Base-by-base conservation (phyloP, 2,888 invertebrate genomes). In the Psylliodes chrysocephalus region DNA sequence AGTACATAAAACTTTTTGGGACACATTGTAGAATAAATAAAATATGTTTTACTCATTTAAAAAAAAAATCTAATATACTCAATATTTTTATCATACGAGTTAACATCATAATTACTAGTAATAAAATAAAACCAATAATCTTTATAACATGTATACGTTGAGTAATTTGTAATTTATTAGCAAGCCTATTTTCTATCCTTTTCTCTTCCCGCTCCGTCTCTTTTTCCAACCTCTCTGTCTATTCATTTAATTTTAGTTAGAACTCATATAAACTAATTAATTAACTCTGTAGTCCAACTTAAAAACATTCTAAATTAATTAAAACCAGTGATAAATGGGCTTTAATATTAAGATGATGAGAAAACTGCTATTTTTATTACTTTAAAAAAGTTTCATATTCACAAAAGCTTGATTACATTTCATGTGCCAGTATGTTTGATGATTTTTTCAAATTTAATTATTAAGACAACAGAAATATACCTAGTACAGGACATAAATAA, bases 201-300 rank as follows among this genome's bases (percentile, higher is more conserved):
- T n/a, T n/a, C 22, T 17, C 15, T 8, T 44, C 17, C 10, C n/a
- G 25, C 30, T 46, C 47, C 18, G 12, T 56, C 17, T 46, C 17
- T 22, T 14, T 17, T 14, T 28, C 25, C 22, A 38, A 7, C 40
- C 25, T n/a, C 15, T 55, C 28, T 44, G 28, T 10, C 25, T 17
- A 6, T 19, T n/a, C 44, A 19, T 56, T 47, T 47, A 47, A 57
- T 56, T 56, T 56, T 15, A 49, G 19, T 46, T 46, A 10, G 17
- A 35, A 46, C 47, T 56, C 56, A 47, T 57, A 56, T 56, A 57
- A 57, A 47, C 35, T 35, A 57, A 57, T 57, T 46, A 57, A 46
- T 57, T 47, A 47, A 47, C 38, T 57, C 47, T 57, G 17, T 47
- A 19, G 35, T n/a, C 15, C 28, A 14, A 38, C 10, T 47, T 47